These are phyloP conservation scores for Choreutis nemorana DNA, from an alignment of 2,888 invertebrate genomes.

Conservation along the genomic window DNA sequence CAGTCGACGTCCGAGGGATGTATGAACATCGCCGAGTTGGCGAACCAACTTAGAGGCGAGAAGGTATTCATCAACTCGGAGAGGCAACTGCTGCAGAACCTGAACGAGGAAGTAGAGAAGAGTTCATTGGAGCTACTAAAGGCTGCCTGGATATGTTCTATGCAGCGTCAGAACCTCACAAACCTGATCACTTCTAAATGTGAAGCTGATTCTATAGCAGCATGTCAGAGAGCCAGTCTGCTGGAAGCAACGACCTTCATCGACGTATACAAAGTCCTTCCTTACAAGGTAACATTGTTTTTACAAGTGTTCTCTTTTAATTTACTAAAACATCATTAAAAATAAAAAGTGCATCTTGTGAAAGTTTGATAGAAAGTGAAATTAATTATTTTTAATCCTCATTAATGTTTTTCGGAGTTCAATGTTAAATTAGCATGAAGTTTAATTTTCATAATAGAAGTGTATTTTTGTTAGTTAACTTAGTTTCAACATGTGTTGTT, in stretches of 20 bases:
- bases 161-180: slow-evolving; percentile 84
- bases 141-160: slow-evolving; percentile 87
- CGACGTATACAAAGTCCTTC: slow-evolving; percentile 83
- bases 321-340: too few relatives aligned
- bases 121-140: slow-evolving; percentile 68
- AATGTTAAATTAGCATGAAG: too few relatives aligned
- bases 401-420: too few relatives aligned
- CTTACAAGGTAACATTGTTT: slow-evolving; percentile 85
- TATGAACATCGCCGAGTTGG: slow-evolving; percentile 57
- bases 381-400: too few relatives aligned
- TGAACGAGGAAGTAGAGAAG: slow-evolving; percentile 75
- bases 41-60: slow-evolving; percentile 79
- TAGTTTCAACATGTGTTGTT: too few relatives aligned
- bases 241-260: slow-evolving; percentile 69
- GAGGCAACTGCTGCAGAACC: slow-evolving; percentile 78
- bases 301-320: too few relatives aligned
- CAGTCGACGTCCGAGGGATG: slow-evolving; percentile 56
- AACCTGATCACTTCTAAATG: slow-evolving; percentile 77
- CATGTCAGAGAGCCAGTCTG: slow-evolving; percentile 70
- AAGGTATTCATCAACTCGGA: slow-evolving; percentile 88
- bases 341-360: too few relatives aligned
- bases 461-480: too few relatives aligned
- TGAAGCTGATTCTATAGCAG: slow-evolving; percentile 78
- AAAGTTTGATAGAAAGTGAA: too few relatives aligned
- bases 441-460: too few relatives aligned